Base-by-base conservation (phyloP, 1,140 invertebrate species). In the Brachionus angularis region DNA sequence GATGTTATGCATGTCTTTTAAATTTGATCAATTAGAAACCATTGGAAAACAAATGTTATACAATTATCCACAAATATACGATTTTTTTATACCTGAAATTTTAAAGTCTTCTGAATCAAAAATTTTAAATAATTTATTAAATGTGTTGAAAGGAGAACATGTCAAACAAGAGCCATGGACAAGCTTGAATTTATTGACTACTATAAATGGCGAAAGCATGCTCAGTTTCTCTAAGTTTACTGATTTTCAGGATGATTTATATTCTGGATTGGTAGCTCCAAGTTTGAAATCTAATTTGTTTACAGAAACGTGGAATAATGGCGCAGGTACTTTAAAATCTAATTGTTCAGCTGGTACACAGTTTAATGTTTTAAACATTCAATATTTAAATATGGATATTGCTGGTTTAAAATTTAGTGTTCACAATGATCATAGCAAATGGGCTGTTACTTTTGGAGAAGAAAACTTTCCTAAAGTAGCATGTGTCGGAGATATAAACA, bases 291-390 rank as follows among this genome's bases (percentile, higher is more conserved):
- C 62, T 29, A 46, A 50, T 67, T 49, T 67, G 8, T 14, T 67
- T 10, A 67, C 62, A 21, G 62, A 67, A 10, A 67, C 62, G 21
- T 67, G 62, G 62, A 67, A 49, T 34, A 67, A 67, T 67, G 62
- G 62, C 4, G 18, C 18, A 18, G 62, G 62, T 34, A 67, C 62
- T 46, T 33, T 67, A 10, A 50, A 14, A 29, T 67, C 62, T 29
- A 67, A 67, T 36, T 67, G 62, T 23, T 47, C 62, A 18, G 33
- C 62, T 16, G 16, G 39, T 16, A 10, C 10, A 10, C 23, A 67
- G 47, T 58, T 31, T 31, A 58, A 39, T 58, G 62, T 67, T 47
- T 47, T 67, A 18, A 67, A 67, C 16, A 34, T 67, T 16, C n/a
- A 67, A 25, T 18, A 23, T 23, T 16, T 67, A 33, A 67, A 50